Evolutionary conservation across 1,140 invertebrate species (phyloP).

Genomic region (Pemphigus obesinymphae): DNA sequence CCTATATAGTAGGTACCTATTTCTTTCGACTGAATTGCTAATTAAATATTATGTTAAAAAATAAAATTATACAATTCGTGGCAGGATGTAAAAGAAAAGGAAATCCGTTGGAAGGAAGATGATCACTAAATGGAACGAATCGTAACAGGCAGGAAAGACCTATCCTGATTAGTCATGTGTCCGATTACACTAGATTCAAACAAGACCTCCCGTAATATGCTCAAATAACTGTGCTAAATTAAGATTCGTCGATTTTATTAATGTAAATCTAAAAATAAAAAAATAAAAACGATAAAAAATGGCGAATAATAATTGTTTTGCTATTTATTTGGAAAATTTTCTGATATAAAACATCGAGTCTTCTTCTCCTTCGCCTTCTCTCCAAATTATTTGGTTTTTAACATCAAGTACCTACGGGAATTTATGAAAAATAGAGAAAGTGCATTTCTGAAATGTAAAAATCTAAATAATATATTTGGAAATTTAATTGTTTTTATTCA

Average conservation of each 20-base stretch:
- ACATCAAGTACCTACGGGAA: no score
- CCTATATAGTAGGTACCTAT: background rate
- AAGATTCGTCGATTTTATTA: background rate
- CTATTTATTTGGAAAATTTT: no score
- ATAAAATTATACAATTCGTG: background rate
- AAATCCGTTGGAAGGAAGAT: constrained; percentile 6
- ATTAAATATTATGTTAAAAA: no score
- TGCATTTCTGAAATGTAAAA: no score
- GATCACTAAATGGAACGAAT: constrained; percentile 29
- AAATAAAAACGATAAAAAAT: no score
- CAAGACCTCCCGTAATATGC: background rate
- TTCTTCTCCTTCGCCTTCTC: no score
- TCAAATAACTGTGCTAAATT: constrained; percentile 9
- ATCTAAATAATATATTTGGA: no score
- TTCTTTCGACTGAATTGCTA: background rate
- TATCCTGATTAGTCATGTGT: constrained; percentile 22
- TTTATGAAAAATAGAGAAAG: no score
- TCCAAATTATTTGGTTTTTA: no score
- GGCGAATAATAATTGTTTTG: no score
- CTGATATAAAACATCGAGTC: no score
- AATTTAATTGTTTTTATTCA: no score
- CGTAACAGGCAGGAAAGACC: constrained; percentile 13
- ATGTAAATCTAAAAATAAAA: background rate
- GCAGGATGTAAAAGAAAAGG: constrained; percentile 11
- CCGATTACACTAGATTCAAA: background rate